These are phyloP conservation scores for Sarcophaga bullata DNA, from an alignment of 1,140 invertebrate species.

Conservation along the genomic window DNA sequence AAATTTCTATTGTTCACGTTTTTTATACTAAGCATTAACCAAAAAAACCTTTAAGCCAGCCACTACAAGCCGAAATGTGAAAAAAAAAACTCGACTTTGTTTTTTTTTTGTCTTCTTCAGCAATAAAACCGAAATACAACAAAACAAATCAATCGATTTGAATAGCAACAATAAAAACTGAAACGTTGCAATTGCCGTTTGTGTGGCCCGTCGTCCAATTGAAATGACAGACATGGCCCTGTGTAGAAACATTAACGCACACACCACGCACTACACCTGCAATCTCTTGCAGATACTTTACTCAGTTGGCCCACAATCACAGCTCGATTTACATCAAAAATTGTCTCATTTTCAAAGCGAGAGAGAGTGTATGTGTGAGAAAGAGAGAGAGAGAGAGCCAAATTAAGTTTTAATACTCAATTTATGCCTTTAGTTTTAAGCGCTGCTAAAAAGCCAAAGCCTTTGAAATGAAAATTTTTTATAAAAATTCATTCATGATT, in stretches of 20 bases:
- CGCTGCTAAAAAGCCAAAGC: neutral
- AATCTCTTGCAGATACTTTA: neutral
- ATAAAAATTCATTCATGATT: slow-evolving; percentile 38
- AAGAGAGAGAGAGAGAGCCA: slow-evolving; percentile 12
- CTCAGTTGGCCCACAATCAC: neutral
- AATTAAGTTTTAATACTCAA: neutral
- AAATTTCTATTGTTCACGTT: slow-evolving; percentile 66
- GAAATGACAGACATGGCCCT: slow-evolving; percentile 32
- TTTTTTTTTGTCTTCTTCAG: too few relatives aligned
- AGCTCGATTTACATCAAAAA: neutral
- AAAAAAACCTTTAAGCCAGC: slow-evolving; percentile 22
- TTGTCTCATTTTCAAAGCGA: neutral
- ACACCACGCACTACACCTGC: neutral
- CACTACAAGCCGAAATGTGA: neutral
- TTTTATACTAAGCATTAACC: slow-evolving; percentile 61
- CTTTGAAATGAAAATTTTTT: neutral
- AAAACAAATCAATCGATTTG: slow-evolving; percentile 34
- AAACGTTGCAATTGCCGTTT: neutral
- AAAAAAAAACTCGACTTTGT: neutral
- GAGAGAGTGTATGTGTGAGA: neutral
- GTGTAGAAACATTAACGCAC: neutral
- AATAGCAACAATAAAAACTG: neutral
- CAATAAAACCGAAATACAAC: neutral
- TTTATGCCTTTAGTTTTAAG: neutral
- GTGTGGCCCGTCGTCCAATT: slow-evolving; percentile 24